These are phyloP conservation scores for Valencia hispanica DNA, from an alignment of 2,797 vertebrate genomes.

Conservation along the genomic window DNA sequence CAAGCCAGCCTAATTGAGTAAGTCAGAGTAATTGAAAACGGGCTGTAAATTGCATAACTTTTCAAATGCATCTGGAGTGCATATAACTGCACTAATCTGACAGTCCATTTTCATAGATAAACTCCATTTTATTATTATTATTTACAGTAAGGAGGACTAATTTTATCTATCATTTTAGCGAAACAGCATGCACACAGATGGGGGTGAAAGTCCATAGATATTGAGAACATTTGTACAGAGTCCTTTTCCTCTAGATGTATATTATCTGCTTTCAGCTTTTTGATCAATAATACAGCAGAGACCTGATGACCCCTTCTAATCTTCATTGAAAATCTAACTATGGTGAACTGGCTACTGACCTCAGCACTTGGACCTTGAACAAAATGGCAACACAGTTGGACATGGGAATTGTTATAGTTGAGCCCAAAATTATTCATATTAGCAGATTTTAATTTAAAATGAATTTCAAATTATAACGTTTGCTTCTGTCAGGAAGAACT, in stretches of 20 bases:
- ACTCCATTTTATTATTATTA: neutral
- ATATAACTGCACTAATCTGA: neutral
- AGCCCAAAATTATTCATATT: neutral
- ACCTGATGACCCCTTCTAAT: neutral
- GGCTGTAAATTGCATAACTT: neutral
- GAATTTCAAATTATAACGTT: neutral
- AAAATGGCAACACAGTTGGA: neutral
- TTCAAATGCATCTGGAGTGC: neutral
- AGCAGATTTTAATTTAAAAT: neutral
- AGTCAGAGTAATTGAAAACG: neutral
- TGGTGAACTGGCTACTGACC: neutral
- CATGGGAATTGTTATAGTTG: neutral
- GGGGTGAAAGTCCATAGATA: neutral
- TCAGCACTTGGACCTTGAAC: neutral
- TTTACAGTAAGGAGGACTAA: neutral
- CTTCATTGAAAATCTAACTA: neutral
- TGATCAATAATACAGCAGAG: neutral
- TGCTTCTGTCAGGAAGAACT: neutral
- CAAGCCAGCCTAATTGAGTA: too few species aligned
- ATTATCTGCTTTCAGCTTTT: neutral
- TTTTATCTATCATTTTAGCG: neutral
- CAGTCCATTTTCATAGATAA: neutral
- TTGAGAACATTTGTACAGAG: neutral
- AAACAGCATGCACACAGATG: neutral
- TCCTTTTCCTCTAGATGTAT: neutral